These are phyloP conservation scores for Hylyphantes graminicola DNA, from an alignment of 1,140 invertebrate species.

Conservation along the genomic window DNA sequence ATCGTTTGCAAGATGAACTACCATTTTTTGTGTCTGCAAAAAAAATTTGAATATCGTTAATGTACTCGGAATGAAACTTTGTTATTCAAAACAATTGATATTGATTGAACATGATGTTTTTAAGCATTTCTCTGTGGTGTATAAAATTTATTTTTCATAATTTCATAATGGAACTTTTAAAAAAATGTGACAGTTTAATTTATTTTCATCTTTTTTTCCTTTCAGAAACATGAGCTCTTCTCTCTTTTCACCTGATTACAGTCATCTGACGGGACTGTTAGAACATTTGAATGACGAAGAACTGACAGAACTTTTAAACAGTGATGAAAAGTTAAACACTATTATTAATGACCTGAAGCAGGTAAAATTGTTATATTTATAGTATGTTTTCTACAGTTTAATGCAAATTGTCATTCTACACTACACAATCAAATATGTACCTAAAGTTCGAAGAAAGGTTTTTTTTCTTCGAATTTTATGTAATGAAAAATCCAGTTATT, in stretches of 20 bases:
- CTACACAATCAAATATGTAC: neutral
- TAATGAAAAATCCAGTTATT: neutral
- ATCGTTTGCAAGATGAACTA: no score
- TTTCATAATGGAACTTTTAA: no score
- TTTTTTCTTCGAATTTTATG: neutral
- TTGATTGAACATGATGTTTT: no score
- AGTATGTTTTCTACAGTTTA: neutral
- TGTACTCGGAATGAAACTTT: no score
- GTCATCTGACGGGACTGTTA: conserved; percentile 67
- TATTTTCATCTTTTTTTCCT: no score
- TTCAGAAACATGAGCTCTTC: conserved; percentile 26
- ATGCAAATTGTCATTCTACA: neutral
- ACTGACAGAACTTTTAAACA: conserved; percentile 83
- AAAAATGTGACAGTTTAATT: no score
- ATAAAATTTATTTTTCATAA: no score
- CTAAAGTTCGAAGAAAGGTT: neutral
- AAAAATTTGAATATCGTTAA: no score
- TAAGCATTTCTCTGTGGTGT: no score
- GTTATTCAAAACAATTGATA: no score
- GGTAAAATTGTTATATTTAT: conserved; percentile 70
- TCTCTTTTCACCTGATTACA: conserved; percentile 54
- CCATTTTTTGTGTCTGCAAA: no score
- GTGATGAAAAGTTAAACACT: conserved; percentile 83
- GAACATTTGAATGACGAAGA: conserved; percentile 77
- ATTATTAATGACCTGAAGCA: conserved; percentile 82